Percentiles rank a stretch among this genome's conserved stretches.
Evolutionary conservation across 2,888 invertebrate genomes (phyloP).

Genomic region (Monopis laevigella): DNA sequence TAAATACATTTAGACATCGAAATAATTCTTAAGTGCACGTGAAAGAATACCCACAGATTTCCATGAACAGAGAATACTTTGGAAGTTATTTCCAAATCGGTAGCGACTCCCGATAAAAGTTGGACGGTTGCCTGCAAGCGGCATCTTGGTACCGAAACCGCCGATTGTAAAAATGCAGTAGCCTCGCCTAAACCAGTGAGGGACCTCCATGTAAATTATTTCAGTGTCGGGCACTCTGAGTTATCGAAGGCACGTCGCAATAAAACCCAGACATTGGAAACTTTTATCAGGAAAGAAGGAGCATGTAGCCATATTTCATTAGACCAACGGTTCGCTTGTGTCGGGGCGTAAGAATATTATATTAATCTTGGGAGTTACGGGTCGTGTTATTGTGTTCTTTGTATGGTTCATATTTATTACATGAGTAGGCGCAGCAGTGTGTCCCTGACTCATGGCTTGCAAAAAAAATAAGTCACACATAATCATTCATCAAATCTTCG

Average conservation of each 20-base stretch:
- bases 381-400: constrained; percentile 43
- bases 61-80: constrained; percentile 6
- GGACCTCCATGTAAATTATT: constrained; percentile 59
- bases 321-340: constrained; percentile 40
- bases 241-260: constrained; percentile 51
- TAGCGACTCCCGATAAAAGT: constrained; percentile 1
- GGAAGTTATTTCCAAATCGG: constrained; percentile 9
- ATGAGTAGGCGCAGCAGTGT: constrained; percentile 35
- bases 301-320: constrained; percentile 61
- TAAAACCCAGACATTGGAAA: constrained; percentile 53
- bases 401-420: constrained; percentile 45
- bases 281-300: constrained; percentile 54
- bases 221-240: constrained; percentile 45
- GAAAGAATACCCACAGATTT: constrained; percentile 14
- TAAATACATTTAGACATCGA: too few relatives aligned
- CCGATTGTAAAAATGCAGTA: constrained; percentile 40
- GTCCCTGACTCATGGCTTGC: constrained; percentile 30
- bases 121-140: constrained; percentile 8
- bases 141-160: constrained; percentile 2
- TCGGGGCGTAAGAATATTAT: constrained; percentile 52
- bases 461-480: too few relatives aligned
- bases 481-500: too few relatives aligned
- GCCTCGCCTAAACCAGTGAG: constrained; percentile 38
- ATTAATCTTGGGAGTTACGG: constrained; percentile 52
- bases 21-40: constrained; percentile 17